These are phyloP conservation scores for Gallinago media DNA, from an alignment of 2,113 vertebrate genomes.

Conservation along the genomic window DNA sequence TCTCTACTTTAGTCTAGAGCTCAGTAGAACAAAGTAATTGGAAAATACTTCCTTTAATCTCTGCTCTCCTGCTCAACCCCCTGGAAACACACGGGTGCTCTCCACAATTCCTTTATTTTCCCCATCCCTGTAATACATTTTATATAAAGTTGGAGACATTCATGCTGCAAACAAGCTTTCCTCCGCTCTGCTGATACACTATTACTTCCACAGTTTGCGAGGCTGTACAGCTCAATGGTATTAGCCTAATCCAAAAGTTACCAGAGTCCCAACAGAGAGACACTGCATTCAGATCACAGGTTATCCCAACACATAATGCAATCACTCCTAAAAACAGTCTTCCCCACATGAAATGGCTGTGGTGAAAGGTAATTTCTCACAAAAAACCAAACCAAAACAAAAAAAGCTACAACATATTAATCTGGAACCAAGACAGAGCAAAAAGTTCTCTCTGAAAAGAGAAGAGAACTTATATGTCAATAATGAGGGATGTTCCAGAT, in stretches of 20 bases:
- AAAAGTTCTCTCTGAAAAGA: not conserved
- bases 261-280: not conserved
- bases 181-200: not conserved
- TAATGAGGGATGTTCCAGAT: not conserved
- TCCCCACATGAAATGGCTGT: not conserved
- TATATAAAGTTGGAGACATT: not conserved
- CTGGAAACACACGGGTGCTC: rapidly evolving
- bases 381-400: not conserved
- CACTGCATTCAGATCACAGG: not conserved
- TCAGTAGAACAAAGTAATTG: no score
- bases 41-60: not conserved
- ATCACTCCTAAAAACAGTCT: not conserved
- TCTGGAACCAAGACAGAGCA: not conserved
- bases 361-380: not conserved
- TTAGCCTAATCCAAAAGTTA: not conserved
- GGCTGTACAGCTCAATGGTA: not conserved
- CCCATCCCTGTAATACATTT: no score
- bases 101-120: not conserved
- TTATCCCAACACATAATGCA: not conserved
- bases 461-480: not conserved
- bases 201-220: not conserved
- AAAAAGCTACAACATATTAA: not conserved
- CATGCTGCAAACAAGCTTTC: not conserved
- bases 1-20: no score
- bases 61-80: not conserved